A percentile compares a stretch with the other conserved stretches of the same genome.
phyloP scores from a whole-genome alignment of 2,888 invertebrate genomes.

The Lepidocyrtinus sp. region DNA sequence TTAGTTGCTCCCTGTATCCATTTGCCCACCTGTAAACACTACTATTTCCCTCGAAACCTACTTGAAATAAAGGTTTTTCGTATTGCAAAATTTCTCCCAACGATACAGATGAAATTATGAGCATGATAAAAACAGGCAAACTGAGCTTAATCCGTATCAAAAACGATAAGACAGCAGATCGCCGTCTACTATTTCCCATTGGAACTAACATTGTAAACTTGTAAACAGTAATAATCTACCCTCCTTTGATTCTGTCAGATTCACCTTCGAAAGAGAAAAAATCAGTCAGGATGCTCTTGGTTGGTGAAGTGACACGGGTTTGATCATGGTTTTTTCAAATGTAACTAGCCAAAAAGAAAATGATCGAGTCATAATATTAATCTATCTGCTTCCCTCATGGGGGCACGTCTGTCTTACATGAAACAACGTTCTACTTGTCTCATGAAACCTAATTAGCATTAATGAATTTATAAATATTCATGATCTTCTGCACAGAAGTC shows the following conservation, averaged over 20 bases:
- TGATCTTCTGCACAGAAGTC: too few species aligned
- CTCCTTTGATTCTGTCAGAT: too few species aligned
- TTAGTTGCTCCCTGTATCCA: slow-evolving; percentile 44
- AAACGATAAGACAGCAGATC: neutral
- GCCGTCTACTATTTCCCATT: neutral
- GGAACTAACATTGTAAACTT: neutral
- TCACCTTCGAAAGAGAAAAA: slow-evolving; percentile 13
- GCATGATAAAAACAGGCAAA: neutral
- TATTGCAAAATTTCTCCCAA: neutral
- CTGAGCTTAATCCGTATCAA: neutral
- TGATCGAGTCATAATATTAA: slow-evolving; percentile 22
- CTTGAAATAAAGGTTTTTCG: slow-evolving; percentile 23
- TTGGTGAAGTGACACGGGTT: slow-evolving; percentile 49
- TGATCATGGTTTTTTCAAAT: slow-evolving; percentile 59
- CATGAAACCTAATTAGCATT: neutral
- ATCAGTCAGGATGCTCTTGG: slow-evolving; percentile 24
- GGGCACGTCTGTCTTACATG: neutral
- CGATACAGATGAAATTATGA: neutral
- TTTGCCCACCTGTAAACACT: slow-evolving; percentile 49
- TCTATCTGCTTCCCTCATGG: neutral
- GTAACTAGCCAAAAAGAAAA: slow-evolving; percentile 22
- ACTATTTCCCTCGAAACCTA: slow-evolving; percentile 45
- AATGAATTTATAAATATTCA: neutral
- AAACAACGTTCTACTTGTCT: neutral
- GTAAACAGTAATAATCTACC: too few species aligned